Conservation (phyloP, 2,113 vertebrate genomes). For the Plectropomus leopardus region DNA sequence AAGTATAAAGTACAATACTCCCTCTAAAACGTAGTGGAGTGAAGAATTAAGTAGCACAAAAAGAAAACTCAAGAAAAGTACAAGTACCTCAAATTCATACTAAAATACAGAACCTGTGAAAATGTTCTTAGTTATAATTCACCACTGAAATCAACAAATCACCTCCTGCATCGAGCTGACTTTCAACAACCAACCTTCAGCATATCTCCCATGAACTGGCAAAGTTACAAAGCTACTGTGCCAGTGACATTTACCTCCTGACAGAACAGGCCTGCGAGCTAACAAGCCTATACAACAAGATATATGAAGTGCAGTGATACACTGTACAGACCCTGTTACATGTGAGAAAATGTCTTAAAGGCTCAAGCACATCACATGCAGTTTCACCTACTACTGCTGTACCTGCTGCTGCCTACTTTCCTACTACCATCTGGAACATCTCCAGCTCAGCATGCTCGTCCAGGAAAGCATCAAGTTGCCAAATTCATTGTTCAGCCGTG, state of each 20-base stretch:
- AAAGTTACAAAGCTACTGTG: background rate
- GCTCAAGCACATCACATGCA: background rate
- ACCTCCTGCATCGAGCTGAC: too few species aligned
- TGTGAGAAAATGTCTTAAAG: background rate
- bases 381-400: background rate
- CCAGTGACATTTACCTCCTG: background rate
- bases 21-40: too few species aligned
- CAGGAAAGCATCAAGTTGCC: constrained; percentile 26
- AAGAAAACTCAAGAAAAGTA: too few species aligned
- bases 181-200: background rate
- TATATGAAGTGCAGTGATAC: background rate
- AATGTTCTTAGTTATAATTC: too few species aligned
- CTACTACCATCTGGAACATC: background rate
- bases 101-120: too few species aligned
- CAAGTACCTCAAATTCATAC: too few species aligned
- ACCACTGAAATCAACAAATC: too few species aligned
- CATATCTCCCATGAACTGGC: background rate
- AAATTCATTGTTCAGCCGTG: constrained; percentile 30
- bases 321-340: background rate
- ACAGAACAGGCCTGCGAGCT: background rate
- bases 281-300: background rate
- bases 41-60: too few species aligned
- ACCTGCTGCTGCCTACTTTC: background rate
- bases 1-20: too few species aligned
- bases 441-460: background rate